Evolutionary conservation across 1,140 invertebrate genomes (phyloP).

Genomic region (Eriocheir sinensis): DNA sequence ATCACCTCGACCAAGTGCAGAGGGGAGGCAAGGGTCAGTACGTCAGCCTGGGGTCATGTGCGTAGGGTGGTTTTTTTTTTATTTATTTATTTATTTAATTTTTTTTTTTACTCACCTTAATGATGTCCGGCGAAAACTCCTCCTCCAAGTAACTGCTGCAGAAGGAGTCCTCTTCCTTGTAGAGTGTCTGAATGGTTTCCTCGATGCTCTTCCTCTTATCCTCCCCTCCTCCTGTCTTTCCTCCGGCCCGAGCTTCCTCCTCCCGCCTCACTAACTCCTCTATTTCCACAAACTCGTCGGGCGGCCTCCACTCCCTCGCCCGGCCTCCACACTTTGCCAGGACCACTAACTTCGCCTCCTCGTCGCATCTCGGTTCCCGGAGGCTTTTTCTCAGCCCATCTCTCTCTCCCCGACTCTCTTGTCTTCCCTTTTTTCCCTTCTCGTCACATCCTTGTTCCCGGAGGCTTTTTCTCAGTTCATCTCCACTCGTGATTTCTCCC

Average conservation of each 20-base stretch:
- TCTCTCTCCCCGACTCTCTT: background rate
- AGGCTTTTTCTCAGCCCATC: background rate
- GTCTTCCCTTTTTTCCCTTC: background rate
- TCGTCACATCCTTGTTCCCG: background rate
- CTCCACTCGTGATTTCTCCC: background rate
- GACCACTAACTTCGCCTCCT: background rate
- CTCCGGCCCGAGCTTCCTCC: background rate
- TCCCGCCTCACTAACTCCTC: background rate
- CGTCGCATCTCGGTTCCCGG: background rate
- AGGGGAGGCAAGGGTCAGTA: background rate
- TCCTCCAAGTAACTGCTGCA: constrained; percentile 57
- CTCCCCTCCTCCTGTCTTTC: too few relatives aligned
- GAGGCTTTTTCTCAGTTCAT: background rate
- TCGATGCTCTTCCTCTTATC: constrained; percentile 31
- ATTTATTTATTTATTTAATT: background rate
- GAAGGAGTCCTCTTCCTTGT: constrained; percentile 65
- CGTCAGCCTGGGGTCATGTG: background rate
- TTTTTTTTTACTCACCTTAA: constrained; percentile 66
- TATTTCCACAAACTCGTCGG: constrained; percentile 46
- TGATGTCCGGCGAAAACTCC: constrained; percentile 54
- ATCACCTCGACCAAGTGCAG: background rate
- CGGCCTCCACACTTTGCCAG: background rate
- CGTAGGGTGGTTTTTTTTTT: background rate
- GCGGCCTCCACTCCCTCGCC: background rate
- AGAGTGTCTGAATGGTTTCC: constrained; percentile 15